Evolutionary conservation across 2,113 vertebrate species (phyloP), one percentile per base, ranked within the genome.

Genomic region (Chaetura pelagica): DNA sequence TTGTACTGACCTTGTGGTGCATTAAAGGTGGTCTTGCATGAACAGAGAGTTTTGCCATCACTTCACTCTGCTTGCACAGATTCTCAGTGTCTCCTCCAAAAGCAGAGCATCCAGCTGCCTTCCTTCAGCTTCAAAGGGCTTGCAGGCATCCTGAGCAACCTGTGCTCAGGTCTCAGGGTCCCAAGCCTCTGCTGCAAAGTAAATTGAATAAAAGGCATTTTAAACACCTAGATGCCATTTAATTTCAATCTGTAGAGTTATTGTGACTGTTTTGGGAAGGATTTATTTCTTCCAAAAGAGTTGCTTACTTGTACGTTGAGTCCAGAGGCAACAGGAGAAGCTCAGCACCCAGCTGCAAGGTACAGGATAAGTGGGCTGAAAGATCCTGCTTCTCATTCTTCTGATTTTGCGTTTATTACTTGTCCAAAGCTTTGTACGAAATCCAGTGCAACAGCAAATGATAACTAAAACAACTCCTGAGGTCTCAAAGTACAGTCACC

Each of bases 91-190:
- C 85, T 63, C 57, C 74, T 52, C 66, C 15, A 22, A n/a, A 32
- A 71, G 38, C 21, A 22, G 38, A 61, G 57, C 74, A 64, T 38
- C 23, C 72, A 22, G 51, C 49, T 49, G 49, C 24, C 49, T 49
- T 49, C 46, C 22, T 49, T 10, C 22, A 49, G 49, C 22, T 49
- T 22, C 49, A 49, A 23, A 12, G 2, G 7, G 49, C 69, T 68
- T 48, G n/a, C 57, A 32, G 1, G 0, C 5, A 6, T 30, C 16
- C 3, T 0, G 16, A 66, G 62, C 94, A 72, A 10, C 42, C 62
- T 8, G 63, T 52, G 81, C 81, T 80, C 34, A 46, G 18, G 44
- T 15, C 48, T 49, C 48, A 20, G 48, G 24, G 52, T 35, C 67
- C 42, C 48, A 7, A 58, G 26, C 40, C 62, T 42, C 29, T 6